phyloP scores from a whole-genome alignment of 2,113 vertebrate genomes.

The Cisticola juncidis region DNA sequence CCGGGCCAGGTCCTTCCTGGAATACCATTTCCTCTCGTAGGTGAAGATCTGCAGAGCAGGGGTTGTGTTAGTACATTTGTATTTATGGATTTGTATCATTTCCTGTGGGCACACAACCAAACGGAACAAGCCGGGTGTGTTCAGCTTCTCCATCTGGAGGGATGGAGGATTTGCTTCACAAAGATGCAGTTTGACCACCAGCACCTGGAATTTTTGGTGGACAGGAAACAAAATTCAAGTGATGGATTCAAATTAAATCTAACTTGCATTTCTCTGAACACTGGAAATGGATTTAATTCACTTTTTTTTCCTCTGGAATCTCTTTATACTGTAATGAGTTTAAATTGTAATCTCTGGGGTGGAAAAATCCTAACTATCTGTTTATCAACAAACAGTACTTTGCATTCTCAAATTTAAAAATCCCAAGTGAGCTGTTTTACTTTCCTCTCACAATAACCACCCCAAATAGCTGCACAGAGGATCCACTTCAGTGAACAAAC shows the following conservation, averaged over 20 bases:
- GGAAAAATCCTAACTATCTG: not conserved
- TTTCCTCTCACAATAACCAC: not conserved
- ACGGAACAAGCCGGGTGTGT: rapidly evolving
- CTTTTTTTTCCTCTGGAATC: not conserved
- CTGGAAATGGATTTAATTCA: not conserved
- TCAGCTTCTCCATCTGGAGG: rapidly evolving
- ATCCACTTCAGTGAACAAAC: not conserved
- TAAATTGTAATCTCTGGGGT: not conserved
- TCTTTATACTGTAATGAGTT: not conserved
- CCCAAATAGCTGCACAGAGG: not conserved
- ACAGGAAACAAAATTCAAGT: not conserved
- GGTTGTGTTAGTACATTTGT: not conserved
- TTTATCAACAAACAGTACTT: not conserved
- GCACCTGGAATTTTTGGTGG: not conserved
- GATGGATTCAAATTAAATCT: not conserved
- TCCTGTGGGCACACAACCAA: not conserved
- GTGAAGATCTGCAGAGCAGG: constrained; percentile 85
- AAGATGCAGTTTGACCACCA: not conserved
- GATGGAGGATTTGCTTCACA: not conserved
- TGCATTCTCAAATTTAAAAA: not conserved
- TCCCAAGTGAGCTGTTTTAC: not conserved
- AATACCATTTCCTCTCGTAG: constrained; percentile 94
- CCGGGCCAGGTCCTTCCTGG: constrained; percentile 91
- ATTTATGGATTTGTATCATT: not conserved
- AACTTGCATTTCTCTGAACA: not conserved